Conservation (phyloP, 2,888 invertebrate species). For the Bellardia bayeri region DNA sequence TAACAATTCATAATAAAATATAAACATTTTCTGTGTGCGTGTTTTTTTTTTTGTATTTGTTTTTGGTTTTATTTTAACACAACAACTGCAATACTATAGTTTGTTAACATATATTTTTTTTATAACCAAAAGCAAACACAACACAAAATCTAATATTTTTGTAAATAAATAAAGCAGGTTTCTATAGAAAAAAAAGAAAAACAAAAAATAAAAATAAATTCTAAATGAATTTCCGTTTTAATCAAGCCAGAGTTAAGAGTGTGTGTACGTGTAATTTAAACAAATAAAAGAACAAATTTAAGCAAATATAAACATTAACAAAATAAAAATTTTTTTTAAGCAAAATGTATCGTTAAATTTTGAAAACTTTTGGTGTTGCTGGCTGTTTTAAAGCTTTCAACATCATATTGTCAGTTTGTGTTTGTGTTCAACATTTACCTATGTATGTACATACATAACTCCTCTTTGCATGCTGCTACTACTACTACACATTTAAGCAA, state of each 20-base stretch:
- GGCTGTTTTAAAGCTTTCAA: background rate
- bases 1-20: constrained; percentile 1
- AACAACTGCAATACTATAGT: background rate
- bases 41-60: too few relatives aligned
- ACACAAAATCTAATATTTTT: too few relatives aligned
- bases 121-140: background rate
- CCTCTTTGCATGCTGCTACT: too few relatives aligned
- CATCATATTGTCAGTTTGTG: background rate
- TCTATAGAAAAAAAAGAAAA: background rate
- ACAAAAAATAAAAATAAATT: background rate
- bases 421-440: too few relatives aligned
- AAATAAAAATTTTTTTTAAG: constrained; percentile 3
- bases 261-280: background rate
- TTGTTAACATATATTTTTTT: background rate
- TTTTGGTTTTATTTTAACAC: too few relatives aligned
- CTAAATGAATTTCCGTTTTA: constrained; percentile 30
- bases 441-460: too few relatives aligned
- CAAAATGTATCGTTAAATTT: constrained; percentile 7
- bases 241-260: background rate
- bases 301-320: background rate
- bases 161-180: background rate
- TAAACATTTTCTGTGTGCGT: background rate
- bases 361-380: background rate
- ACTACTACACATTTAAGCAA: too few relatives aligned
- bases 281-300: background rate